Evolutionary conservation across 2,888 invertebrate species (phyloP).

Genomic region (Mellilla xanthometata): DNA sequence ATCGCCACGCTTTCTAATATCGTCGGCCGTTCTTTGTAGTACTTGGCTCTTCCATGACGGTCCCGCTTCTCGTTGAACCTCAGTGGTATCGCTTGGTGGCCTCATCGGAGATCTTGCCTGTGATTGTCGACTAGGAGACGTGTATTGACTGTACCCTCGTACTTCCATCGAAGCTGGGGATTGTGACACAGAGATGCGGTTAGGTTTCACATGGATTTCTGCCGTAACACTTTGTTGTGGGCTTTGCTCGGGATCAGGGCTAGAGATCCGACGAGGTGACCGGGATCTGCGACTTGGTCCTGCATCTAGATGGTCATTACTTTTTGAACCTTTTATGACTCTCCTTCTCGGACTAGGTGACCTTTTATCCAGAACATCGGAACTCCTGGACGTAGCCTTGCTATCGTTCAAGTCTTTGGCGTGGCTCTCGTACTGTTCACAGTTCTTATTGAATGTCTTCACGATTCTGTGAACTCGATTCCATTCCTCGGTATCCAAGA

Average conservation of each 20-base stretch:
- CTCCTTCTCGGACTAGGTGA: slow-evolving; percentile 62
- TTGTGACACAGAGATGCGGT: slow-evolving; percentile 63
- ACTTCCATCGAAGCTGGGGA: slow-evolving; percentile 66
- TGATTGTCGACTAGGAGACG: slow-evolving; percentile 61
- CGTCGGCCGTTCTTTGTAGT: slow-evolving; percentile 71
- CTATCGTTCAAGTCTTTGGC: slow-evolving; percentile 69
- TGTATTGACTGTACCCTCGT: slow-evolving; percentile 54
- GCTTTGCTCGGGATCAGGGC: slow-evolving; percentile 37
- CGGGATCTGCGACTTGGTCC: slow-evolving; percentile 58
- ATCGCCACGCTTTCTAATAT: slow-evolving; percentile 65
- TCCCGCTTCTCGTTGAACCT: slow-evolving; percentile 42
- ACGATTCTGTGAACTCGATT: slow-evolving; percentile 64
- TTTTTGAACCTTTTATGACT: slow-evolving; percentile 66
- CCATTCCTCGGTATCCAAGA: slow-evolving; percentile 70
- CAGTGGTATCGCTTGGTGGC: slow-evolving; percentile 54
- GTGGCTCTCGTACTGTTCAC: slow-evolving; percentile 61
- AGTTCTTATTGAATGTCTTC: slow-evolving; percentile 63
- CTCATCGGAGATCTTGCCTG: slow-evolving; percentile 59
- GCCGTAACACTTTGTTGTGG: slow-evolving; percentile 67
- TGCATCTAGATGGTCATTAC: slow-evolving; percentile 70
- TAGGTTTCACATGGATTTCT: slow-evolving; percentile 73
- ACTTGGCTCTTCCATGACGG: slow-evolving; percentile 75
- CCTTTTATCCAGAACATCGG: slow-evolving; percentile 69
- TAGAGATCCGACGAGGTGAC: slow-evolving; percentile 48
- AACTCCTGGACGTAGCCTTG: slow-evolving; percentile 76